Evolutionary conservation across 2,113 vertebrate genomes (phyloP).

Genomic region (Dendropsophus ebraccatus): DNA sequence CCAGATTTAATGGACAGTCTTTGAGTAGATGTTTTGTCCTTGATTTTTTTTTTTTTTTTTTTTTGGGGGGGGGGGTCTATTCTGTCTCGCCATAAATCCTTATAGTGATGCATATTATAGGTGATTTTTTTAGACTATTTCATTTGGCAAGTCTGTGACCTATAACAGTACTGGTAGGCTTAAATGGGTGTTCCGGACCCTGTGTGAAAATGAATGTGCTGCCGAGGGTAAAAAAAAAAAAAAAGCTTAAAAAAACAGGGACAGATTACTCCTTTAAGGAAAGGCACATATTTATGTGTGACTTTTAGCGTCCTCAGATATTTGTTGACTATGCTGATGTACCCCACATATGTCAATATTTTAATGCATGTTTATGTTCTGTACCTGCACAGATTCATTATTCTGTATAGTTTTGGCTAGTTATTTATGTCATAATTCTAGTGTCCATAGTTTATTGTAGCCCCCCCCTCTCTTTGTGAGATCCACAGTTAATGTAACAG

Average conservation of each 20-base stretch:
- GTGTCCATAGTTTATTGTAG: not conserved
- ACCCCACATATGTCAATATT: not conserved
- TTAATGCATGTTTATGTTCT: constrained; percentile 24
- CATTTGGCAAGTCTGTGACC: not conserved
- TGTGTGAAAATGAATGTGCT: too few relatives aligned
- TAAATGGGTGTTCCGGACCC: too few relatives aligned
- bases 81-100: not conserved
- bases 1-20: not conserved
- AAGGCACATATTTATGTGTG: not conserved
- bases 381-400: not conserved
- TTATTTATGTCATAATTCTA: not conserved
- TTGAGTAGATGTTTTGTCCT: not conserved
- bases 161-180: not conserved
- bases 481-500: not conserved
- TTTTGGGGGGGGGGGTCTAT: too few relatives aligned
- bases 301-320: not conserved
- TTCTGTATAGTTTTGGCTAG: not conserved
- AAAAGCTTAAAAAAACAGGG: too few relatives aligned
- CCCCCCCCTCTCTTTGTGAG: too few relatives aligned
- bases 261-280: too few relatives aligned
- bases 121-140: too few relatives aligned
- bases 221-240: too few relatives aligned
- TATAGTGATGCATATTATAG: not conserved
- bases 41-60: too few relatives aligned
- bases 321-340: not conserved